Evolutionary conservation across 2,888 invertebrate species (phyloP).

Genomic region (Dastarcus helophoroides): DNA sequence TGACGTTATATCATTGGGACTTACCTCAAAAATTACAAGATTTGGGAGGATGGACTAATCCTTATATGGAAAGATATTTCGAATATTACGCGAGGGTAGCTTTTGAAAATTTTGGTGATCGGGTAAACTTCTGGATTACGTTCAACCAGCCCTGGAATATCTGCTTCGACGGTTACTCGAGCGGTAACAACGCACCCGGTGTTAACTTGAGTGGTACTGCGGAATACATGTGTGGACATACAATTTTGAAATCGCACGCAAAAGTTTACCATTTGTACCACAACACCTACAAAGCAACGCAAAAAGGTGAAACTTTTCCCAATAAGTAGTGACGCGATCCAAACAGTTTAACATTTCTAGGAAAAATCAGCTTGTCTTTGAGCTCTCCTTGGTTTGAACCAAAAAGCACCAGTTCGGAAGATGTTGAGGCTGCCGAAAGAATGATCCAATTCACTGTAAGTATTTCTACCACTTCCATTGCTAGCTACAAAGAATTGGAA

Average conservation of each 20-base stretch:
- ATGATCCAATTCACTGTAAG: no score
- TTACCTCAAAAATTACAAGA: slow-evolving; percentile 44
- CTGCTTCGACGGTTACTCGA: slow-evolving; percentile 43
- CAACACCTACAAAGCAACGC: slow-evolving; percentile 41
- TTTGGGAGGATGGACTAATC: slow-evolving; percentile 54
- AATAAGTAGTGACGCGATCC: no score
- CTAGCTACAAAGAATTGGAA: no score
- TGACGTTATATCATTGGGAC: slow-evolving; percentile 58
- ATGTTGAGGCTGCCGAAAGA: no score
- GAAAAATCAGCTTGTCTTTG: no score
- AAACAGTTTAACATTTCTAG: no score
- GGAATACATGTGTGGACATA: slow-evolving; percentile 53
- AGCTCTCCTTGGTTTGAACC: no score
- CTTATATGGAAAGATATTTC: slow-evolving; percentile 42
- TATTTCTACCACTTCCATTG: no score
- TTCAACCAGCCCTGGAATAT: slow-evolving; percentile 47
- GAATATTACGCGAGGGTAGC: slow-evolving; percentile 20
- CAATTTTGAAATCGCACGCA: slow-evolving; percentile 56
- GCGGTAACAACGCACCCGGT: slow-evolving; percentile 43
- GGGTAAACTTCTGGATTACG: slow-evolving; percentile 22
- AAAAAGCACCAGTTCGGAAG: no score
- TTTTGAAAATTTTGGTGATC: slow-evolving; percentile 19
- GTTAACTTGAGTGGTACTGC: slow-evolving; percentile 45
- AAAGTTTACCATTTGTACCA: slow-evolving; percentile 53
- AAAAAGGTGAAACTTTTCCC: slow-evolving; percentile 47